phyloP scores from a whole-genome alignment of 2,888 invertebrate species.

The Kuschelorhynchus macadamiae region DNA sequence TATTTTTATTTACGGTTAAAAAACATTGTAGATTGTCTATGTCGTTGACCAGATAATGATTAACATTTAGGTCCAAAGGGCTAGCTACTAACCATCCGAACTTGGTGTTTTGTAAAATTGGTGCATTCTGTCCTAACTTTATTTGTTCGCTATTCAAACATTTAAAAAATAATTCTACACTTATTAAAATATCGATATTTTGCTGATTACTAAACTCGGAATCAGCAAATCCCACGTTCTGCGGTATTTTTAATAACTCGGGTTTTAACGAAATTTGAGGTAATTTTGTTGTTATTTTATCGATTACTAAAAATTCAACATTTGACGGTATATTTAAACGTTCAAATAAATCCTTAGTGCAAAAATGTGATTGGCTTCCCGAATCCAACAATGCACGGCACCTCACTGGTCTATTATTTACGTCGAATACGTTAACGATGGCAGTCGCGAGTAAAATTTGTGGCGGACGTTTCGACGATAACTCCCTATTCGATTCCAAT shows the following conservation, averaged over 20 bases:
- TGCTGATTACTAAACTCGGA: slow-evolving; percentile 1
- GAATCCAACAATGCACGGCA: slow-evolving; percentile 43
- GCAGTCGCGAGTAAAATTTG: slow-evolving; percentile 29
- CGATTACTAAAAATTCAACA: slow-evolving; percentile 13
- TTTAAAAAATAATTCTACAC: slow-evolving; percentile 12
- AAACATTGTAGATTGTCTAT: too few relatives aligned
- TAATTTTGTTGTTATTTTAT: slow-evolving; percentile 17
- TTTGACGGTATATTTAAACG: slow-evolving; percentile 16
- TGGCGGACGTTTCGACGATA: not conserved
- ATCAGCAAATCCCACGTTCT: slow-evolving; percentile 16
- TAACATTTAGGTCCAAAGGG: not conserved
- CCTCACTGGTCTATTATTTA: slow-evolving; percentile 17
- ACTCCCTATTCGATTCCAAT: too few relatives aligned
- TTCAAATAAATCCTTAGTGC: slow-evolving; percentile 14
- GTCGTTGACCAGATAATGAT: too few relatives aligned
- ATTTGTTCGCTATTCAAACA: slow-evolving; percentile 14
- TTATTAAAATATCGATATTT: slow-evolving; percentile 15
- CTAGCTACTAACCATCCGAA: slow-evolving; percentile 29
- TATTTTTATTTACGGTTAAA: too few relatives aligned
- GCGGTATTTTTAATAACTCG: not conserved
- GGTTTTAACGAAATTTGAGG: slow-evolving; percentile 10
- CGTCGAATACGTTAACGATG: slow-evolving; percentile 23
- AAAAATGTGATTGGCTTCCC: not conserved
- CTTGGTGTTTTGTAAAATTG: slow-evolving; percentile 19
- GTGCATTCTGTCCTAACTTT: slow-evolving; percentile 10